Conservation (phyloP, 1,140 invertebrate genomes). For the Maconellicoccus hirsutus region DNA sequence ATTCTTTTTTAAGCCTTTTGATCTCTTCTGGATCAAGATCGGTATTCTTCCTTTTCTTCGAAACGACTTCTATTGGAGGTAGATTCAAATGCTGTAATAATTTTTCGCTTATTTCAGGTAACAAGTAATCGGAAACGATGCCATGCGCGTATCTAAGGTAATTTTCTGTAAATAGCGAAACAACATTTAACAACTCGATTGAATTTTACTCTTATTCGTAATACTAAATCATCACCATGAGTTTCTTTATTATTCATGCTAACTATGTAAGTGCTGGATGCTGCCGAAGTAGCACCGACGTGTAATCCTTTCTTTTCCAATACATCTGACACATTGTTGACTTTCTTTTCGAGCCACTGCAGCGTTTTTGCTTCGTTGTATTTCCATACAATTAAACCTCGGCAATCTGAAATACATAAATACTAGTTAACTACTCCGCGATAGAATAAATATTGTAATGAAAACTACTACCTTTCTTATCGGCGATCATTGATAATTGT, state of each 20-base stretch:
- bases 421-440: too few species aligned
- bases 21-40: slow-evolving; percentile 24
- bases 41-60: slow-evolving; percentile 25
- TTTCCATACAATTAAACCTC: slow-evolving; percentile 58
- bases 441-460: slow-evolving; percentile 13
- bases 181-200: too few species aligned
- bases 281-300: slow-evolving; percentile 48
- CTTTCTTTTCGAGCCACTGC: slow-evolving; percentile 54
- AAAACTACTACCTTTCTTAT: slow-evolving; percentile 44
- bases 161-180: slow-evolving; percentile 42
- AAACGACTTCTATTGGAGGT: slow-evolving; percentile 37
- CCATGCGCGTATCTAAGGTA: slow-evolving; percentile 56
- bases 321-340: slow-evolving; percentile 45
- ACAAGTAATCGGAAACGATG: slow-evolving; percentile 54
- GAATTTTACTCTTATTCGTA: background rate
- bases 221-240: slow-evolving; percentile 34
- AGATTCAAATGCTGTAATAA: slow-evolving; percentile 48
- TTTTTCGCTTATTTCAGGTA: slow-evolving; percentile 48
- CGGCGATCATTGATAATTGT: slow-evolving; percentile 42
- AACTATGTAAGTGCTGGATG: slow-evolving; percentile 57
- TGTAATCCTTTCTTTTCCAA: slow-evolving; percentile 56
- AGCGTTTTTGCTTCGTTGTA: slow-evolving; percentile 63
- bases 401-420: slow-evolving; percentile 45
- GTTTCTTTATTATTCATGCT: slow-evolving; percentile 39
- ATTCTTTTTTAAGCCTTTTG: slow-evolving; percentile 30